phyloP scores from a whole-genome alignment of 2,888 invertebrate species.

The Ectemnius lituratus region DNA sequence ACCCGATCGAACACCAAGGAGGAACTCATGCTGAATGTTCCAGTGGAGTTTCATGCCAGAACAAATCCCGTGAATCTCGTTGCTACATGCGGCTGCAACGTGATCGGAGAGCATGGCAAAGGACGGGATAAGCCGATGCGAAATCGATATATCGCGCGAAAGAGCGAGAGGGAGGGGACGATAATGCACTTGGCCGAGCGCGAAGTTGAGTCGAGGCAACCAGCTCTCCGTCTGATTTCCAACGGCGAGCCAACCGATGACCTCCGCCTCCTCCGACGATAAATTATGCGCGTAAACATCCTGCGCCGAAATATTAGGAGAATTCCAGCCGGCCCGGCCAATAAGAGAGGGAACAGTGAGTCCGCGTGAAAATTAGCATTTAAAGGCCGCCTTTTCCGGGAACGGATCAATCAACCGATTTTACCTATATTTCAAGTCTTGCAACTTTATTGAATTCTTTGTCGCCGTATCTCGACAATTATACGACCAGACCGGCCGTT shows the following conservation, averaged over 20 bases:
- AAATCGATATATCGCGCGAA: background rate
- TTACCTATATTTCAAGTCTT: too few species aligned
- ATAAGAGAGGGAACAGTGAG: background rate
- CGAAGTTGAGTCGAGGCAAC: too few species aligned
- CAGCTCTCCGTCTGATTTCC: background rate
- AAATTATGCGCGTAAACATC: conserved; percentile 1
- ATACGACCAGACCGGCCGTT: too few species aligned
- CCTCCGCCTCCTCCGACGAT: background rate
- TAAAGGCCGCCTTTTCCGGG: conserved; percentile 19
- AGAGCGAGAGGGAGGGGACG: background rate
- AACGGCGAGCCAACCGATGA: background rate
- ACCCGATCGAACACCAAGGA: too few species aligned
- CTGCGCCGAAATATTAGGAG: background rate
- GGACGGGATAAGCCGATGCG: background rate
- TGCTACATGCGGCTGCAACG: conserved; percentile 15
- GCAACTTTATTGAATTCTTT: too few species aligned
- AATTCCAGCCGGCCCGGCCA: background rate
- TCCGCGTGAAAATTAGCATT: conserved; percentile 35
- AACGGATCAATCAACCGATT: conserved; percentile 25
- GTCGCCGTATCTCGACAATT: too few species aligned
- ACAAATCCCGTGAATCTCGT: conserved; percentile 1
- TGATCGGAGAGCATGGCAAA: conserved; percentile 20
- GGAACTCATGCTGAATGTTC: too few species aligned
- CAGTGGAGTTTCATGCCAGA: background rate
- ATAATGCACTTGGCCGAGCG: background rate